Percentiles rank a stretch among this genome's conserved stretches.
Conservation (phyloP, 1,140 invertebrate species). For the Prorops nasuta region DNA sequence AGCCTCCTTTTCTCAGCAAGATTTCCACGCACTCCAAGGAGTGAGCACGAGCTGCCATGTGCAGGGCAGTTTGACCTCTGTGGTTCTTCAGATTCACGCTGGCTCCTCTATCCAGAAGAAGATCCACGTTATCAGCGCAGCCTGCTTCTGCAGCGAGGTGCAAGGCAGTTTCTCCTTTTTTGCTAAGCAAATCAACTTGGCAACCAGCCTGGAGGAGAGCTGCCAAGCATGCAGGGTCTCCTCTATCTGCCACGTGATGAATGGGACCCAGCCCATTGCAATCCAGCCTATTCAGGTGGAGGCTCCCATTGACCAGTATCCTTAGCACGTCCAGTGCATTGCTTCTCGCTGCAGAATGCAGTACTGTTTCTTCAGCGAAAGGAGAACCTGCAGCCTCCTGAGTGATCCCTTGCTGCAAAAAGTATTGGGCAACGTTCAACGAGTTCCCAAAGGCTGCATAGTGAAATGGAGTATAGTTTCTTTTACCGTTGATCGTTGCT, state of each 20-base stretch:
- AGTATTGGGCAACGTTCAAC: slow-evolving; percentile 67
- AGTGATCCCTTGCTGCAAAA: slow-evolving; percentile 67
- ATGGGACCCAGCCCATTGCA: slow-evolving; percentile 72
- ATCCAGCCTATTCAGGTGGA: slow-evolving; percentile 64
- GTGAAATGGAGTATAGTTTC: slow-evolving; percentile 73
- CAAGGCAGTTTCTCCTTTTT: slow-evolving; percentile 69
- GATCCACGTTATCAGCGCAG: slow-evolving; percentile 69
- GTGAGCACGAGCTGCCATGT: slow-evolving; percentile 73
- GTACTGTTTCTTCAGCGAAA: slow-evolving; percentile 69
- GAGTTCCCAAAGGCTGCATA: slow-evolving; percentile 80
- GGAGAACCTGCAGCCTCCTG: slow-evolving; percentile 47
- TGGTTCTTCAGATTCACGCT: slow-evolving; percentile 70
- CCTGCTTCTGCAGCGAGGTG: slow-evolving; percentile 80
- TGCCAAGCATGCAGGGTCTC: slow-evolving; percentile 67
- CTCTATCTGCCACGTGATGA: slow-evolving; percentile 74
- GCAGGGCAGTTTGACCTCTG: slow-evolving; percentile 74
- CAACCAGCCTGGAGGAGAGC: slow-evolving; percentile 68
- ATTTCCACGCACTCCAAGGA: slow-evolving; percentile 76
- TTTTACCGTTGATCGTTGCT: slow-evolving; percentile 66
- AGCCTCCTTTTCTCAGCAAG: slow-evolving; percentile 68
- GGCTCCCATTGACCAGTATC: slow-evolving; percentile 60
- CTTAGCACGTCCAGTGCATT: slow-evolving; percentile 73
- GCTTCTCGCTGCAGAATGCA: slow-evolving; percentile 74
- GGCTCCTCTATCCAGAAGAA: slow-evolving; percentile 71
- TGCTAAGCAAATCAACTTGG: slow-evolving; percentile 58